These are phyloP conservation scores for Mythimna loreyi DNA, from an alignment of 2,888 invertebrate species.

Conservation along the genomic window DNA sequence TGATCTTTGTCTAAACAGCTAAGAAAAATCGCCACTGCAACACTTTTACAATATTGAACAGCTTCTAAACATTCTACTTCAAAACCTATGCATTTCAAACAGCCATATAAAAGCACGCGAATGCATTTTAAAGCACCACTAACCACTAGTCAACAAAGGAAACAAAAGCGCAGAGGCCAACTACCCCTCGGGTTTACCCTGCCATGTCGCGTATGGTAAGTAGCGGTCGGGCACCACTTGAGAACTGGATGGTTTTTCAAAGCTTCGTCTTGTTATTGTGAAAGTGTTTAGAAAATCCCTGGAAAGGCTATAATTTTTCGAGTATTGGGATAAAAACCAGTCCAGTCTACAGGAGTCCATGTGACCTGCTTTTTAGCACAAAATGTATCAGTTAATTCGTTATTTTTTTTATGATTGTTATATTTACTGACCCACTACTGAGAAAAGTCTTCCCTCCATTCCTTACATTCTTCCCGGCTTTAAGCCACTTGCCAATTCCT, in stretches of 20 bases:
- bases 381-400: too few relatives aligned
- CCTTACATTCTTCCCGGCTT: too few relatives aligned
- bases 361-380: too few relatives aligned
- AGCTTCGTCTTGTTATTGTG: constrained; percentile 5
- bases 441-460: too few relatives aligned
- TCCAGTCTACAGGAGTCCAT: too few relatives aligned
- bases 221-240: constrained; percentile 30
- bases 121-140: constrained; percentile 46
- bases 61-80: neutral
- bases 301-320: too few relatives aligned
- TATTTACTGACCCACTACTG: too few relatives aligned
- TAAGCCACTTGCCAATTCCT: too few relatives aligned
- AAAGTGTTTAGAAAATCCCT: neutral
- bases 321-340: too few relatives aligned
- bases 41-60: neutral
- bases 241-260: constrained; percentile 2
- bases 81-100: neutral
- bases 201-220: constrained; percentile 29
- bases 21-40: too few relatives aligned
- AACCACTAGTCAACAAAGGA: constrained; percentile 21
- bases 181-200: constrained; percentile 54
- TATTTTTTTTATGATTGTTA: too few relatives aligned
- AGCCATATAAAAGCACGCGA: constrained; percentile 21
- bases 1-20: neutral
- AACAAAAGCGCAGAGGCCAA: constrained; percentile 37